phyloP scores from a whole-genome alignment of 2,797 vertebrate genomes.

The Sarcophilus harrisii region DNA sequence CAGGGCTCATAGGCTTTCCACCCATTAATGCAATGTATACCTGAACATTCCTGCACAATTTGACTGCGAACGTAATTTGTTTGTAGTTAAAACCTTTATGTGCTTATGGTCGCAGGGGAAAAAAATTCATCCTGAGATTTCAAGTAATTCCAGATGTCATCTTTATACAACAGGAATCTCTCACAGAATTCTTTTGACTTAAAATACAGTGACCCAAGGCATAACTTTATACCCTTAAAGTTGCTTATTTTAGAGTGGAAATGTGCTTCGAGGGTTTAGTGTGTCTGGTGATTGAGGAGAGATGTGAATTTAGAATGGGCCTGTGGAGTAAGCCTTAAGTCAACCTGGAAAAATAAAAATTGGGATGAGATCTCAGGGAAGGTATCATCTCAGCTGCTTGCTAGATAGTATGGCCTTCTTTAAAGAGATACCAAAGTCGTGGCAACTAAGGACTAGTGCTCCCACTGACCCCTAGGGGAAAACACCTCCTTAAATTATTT shows the following conservation, averaged over 20 bases:
- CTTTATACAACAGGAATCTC: not conserved
- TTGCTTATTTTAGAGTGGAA: not conserved
- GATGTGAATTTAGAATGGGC: not conserved
- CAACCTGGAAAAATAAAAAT: constrained; percentile 13
- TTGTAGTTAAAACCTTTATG: not conserved
- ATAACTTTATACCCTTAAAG: not conserved
- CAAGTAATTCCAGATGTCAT: not conserved
- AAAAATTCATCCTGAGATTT: not conserved
- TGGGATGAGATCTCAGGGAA: not conserved
- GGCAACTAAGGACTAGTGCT: not conserved
- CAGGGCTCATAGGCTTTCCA: not conserved
- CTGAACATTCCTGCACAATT: not conserved
- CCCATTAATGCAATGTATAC: not conserved
- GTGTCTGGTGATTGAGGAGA: not conserved
- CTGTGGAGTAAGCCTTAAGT: not conserved
- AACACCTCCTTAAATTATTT: not conserved
- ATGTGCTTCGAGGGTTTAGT: not conserved
- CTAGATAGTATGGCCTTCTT: not conserved
- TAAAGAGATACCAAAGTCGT: too few species aligned
- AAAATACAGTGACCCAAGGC: not conserved
- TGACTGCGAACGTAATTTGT: not conserved
- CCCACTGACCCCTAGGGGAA: not conserved
- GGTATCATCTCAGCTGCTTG: too few species aligned
- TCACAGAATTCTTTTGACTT: not conserved
- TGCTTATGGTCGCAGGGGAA: not conserved